Evolutionary conservation across 1,140 invertebrate genomes (phyloP), one percentile per base, ranked within the genome.

Genomic region (Nasonia vitripennis): DNA sequence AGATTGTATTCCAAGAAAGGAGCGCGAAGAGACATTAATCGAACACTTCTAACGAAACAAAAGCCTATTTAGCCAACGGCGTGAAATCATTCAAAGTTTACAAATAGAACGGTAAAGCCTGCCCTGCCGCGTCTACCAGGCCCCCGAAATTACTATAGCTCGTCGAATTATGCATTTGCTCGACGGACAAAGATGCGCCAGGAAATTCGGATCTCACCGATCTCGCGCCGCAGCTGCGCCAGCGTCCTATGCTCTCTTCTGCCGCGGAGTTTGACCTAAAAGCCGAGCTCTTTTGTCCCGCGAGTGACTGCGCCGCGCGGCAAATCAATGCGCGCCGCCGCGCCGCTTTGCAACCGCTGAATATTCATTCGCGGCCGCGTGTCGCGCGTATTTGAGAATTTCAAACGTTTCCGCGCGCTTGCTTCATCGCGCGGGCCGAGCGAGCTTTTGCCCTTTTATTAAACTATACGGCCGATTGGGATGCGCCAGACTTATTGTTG

Each of bases 251-350:
- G 10, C 31, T 62, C 3, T 10, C 20, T 14, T 75, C 17, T 51
- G 45, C 78, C 4, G 31, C 48, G 0, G 78, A 79, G 55, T 79
- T 79, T 79, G 78, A 79, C 78, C 78, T 41, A 79, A 79, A 79
- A 79, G 48, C 78, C 78, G 31, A n/a, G 48, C 78, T 79, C 78
- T 79, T 79, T 79, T 79, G 78, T 79, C 51, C 78, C 55, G 9
- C 31, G 55, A 20, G 20, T 4, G 17, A 3, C 55, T 62, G 20
- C 20, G 5, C 14, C 4, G 75, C 14, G 6, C 11, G 27, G 51
- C n/a, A 17, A 67, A 67, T 79, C 41, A 51, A 67, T 67, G 78
- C 55, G 51, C 34, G 1, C 27, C 48, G 7, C 3, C 77, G 75
- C n/a, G 37, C 2, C 23, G n/a, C 14, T 79, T 79, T 79, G 51